A percentile compares a stretch with the other conserved stretches of the same genome.
Conservation (phyloP, 2,888 invertebrate genomes). For the Drosophila mayaguana region DNA sequence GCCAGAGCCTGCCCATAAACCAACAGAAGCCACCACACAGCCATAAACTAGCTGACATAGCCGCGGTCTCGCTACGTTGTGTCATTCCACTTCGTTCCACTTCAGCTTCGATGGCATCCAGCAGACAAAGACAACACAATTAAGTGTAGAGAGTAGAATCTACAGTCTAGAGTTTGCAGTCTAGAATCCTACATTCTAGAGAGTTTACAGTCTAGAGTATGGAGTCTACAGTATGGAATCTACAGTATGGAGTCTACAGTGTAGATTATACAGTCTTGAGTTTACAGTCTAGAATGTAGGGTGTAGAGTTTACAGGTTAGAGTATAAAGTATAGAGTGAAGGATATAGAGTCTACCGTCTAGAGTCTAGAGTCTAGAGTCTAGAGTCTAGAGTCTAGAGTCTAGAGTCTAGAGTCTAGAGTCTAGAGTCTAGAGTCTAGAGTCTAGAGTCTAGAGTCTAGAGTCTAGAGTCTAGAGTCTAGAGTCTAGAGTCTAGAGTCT, state of each 20-base stretch:
- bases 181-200: neutral
- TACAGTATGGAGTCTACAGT: neutral
- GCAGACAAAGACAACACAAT: neutral
- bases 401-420: neutral
- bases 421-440: neutral
- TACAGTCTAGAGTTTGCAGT: neutral
- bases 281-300: neutral
- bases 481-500: neutral
- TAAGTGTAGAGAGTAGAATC: neutral
- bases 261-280: neutral
- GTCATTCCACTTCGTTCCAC: conserved; percentile 24
- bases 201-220: neutral
- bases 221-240: neutral
- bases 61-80: conserved; percentile 26
- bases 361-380: neutral
- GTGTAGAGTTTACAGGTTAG: too few relatives aligned
- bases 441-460: neutral
- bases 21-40: conserved; percentile 27
- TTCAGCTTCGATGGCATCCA: too few relatives aligned
- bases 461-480: neutral
- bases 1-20: conserved; percentile 42
- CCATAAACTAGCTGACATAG: conserved; percentile 45
- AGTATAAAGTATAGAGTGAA: neutral
- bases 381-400: neutral
- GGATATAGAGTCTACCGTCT: neutral